A percentile compares a stretch with the other conserved stretches of the same genome.
Conservation (phyloP, 2,888 invertebrate species). For the Dolichopus griseipennis region DNA sequence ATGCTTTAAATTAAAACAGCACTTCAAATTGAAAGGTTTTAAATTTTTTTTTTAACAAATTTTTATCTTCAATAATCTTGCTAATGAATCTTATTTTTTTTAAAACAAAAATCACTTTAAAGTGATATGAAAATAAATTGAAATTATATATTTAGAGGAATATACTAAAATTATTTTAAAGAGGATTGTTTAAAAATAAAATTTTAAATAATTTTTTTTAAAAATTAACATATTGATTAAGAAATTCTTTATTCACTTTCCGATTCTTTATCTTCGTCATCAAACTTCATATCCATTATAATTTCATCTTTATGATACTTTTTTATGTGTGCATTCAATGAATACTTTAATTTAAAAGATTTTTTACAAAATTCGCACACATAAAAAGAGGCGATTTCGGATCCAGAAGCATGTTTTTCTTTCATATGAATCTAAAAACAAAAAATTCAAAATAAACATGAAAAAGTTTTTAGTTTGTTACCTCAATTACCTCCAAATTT, state of each 20-base stretch:
- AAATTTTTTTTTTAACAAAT: too few relatives aligned
- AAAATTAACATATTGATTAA: background rate
- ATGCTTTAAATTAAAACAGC: too few relatives aligned
- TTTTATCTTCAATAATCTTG: too few relatives aligned
- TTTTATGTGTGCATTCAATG: background rate
- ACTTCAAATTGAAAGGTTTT: too few relatives aligned
- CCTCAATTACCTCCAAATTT: background rate
- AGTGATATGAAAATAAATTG: too few relatives aligned
- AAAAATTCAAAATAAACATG: background rate
- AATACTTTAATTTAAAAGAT: background rate
- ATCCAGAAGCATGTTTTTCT: background rate
- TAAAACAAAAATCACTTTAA: too few relatives aligned
- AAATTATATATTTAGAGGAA: too few relatives aligned
- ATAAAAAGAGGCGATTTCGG: background rate
- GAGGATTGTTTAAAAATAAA: too few relatives aligned
- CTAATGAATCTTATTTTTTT: too few relatives aligned
- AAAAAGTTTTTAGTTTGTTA: too few relatives aligned
- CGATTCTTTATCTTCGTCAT: background rate
- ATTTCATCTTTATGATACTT: background rate
- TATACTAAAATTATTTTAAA: too few relatives aligned
- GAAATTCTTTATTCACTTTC: background rate
- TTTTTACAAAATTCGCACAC: background rate
- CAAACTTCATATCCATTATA: background rate
- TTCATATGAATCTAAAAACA: background rate
- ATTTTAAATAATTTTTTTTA: too few relatives aligned